Evolutionary conservation across 2,888 invertebrate genomes (phyloP).

Genomic region (Pelosia muscerda): DNA sequence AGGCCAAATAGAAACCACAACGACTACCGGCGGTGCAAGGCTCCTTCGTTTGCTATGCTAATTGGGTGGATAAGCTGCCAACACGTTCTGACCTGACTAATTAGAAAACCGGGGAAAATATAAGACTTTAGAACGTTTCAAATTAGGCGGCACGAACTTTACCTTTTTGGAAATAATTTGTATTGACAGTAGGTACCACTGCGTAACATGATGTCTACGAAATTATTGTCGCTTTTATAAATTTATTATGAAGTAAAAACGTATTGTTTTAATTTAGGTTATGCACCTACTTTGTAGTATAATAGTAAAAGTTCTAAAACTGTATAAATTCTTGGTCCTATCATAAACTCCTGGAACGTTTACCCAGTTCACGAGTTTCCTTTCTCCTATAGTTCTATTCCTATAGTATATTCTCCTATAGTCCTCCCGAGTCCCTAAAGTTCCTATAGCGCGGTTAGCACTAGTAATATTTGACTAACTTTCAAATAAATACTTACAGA

Average conservation of each 20-base stretch:
- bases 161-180: constrained; percentile 23
- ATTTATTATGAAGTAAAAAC: constrained; percentile 28
- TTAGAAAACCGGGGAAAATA: constrained; percentile 61
- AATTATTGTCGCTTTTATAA: constrained; percentile 37
- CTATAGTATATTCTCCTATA: no score
- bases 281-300: no score
- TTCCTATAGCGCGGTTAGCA: no score
- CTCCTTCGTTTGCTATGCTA: constrained; percentile 75
- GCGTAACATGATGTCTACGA: constrained; percentile 43
- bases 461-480: no score
- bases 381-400: no score
- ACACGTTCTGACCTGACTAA: constrained; percentile 61
- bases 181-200: constrained; percentile 43
- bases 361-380: no score
- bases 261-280: no score
- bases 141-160: constrained; percentile 38
- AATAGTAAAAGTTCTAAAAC: no score
- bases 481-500: no score
- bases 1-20: constrained; percentile 64
- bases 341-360: no score
- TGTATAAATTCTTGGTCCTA: no score
- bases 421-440: no score
- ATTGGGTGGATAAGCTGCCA: constrained; percentile 72
- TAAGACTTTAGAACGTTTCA: constrained; percentile 44
- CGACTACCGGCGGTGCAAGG: constrained; percentile 58